These are phyloP conservation scores for Peucedramus taeniatus DNA, from an alignment of 2,113 vertebrate species.

Conservation along the genomic window DNA sequence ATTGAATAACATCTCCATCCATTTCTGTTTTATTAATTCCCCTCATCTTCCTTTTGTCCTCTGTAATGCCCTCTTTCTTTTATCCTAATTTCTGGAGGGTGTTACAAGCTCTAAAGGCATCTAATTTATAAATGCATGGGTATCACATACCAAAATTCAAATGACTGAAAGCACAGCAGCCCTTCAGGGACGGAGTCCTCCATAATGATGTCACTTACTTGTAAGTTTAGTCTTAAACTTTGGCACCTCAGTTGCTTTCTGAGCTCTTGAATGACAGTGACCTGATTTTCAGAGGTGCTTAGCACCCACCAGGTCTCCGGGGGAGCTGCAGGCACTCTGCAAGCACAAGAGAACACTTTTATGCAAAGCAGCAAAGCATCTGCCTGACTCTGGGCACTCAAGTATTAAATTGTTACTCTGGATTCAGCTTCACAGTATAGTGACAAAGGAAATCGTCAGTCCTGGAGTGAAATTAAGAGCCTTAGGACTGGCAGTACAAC, in stretches of 20 bases:
- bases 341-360: slow-evolving; percentile 19
- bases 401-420: slow-evolving; percentile 46
- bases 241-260: background rate
- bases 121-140: background rate
- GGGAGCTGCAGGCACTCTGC: background rate
- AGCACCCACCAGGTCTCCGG: background rate
- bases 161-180: background rate
- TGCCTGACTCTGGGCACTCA: slow-evolving; percentile 20
- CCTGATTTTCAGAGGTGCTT: slow-evolving; percentile 26
- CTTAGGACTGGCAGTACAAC: background rate
- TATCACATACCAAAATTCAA: background rate
- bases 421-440: background rate
- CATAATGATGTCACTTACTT: background rate
- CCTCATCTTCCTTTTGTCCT: background rate
- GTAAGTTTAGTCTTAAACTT: background rate
- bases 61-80: background rate
- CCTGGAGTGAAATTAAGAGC: background rate
- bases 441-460: background rate
- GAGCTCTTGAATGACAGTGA: background rate
- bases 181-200: background rate
- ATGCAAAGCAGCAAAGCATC: background rate
- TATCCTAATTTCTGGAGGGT: background rate
- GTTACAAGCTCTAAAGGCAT: background rate
- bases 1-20: background rate
- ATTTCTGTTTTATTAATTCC: background rate